phyloP scores from a whole-genome alignment of 2,113 vertebrate genomes.

The Pogona vitticeps region DNA sequence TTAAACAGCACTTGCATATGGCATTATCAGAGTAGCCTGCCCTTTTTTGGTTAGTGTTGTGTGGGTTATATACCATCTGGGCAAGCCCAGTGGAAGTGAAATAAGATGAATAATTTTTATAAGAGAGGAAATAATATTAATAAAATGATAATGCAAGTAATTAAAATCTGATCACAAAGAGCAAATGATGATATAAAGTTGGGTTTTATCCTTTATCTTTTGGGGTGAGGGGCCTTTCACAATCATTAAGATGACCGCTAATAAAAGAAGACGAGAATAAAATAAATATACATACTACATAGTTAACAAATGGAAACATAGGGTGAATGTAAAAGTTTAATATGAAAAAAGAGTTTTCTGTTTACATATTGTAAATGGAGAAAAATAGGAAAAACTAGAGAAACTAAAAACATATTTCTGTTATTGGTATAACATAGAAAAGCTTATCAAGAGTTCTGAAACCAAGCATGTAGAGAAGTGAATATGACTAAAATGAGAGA shows the following conservation, averaged over 20 bases:
- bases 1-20: neutral
- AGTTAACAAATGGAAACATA: neutral
- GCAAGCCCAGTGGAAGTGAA: neutral
- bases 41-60: neutral
- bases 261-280: neutral
- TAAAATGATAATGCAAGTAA: no score
- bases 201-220: no score
- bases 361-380: neutral
- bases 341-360: neutral
- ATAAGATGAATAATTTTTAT: neutral
- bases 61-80: neutral
- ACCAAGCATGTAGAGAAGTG: neutral
- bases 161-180: no score
- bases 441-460: neutral
- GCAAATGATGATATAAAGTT: no score
- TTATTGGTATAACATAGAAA: neutral
- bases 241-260: no score
- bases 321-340: neutral
- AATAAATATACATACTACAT: neutral
- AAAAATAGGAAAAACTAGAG: neutral
- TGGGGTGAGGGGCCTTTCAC: no score
- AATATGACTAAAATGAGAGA: neutral
- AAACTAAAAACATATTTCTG: neutral
- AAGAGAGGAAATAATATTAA: no score
- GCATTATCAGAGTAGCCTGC: neutral